Evolutionary conservation across 2,888 invertebrate species (phyloP).

Genomic region (Ormia ochracea): DNA sequence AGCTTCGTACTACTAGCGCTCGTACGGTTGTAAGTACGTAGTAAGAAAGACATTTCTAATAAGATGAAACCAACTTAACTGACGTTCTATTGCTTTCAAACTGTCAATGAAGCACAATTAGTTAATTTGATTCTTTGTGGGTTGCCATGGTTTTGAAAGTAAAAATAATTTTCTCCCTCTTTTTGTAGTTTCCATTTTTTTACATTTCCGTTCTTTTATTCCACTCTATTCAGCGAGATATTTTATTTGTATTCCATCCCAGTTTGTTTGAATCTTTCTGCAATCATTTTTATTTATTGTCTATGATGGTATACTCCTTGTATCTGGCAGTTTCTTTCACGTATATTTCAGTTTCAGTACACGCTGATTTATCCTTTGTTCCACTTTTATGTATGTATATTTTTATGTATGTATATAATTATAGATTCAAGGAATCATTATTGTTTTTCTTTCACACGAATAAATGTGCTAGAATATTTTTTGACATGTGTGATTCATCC

Average conservation of each 20-base stretch:
- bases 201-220: neutral
- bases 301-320: no score
- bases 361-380: no score
- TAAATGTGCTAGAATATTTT: neutral
- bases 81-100: constrained; percentile 3
- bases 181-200: neutral
- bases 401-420: no score
- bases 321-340: no score
- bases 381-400: no score
- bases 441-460: neutral
- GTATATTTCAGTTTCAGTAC: no score
- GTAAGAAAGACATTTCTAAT: neutral
- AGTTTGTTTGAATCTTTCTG: no score
- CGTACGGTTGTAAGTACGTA: neutral
- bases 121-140: constrained; percentile 48
- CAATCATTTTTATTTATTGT: no score
- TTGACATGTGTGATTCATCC: neutral
- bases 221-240: neutral
- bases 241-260: no score
- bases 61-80: neutral
- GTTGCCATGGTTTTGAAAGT: neutral
- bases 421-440: constrained; percentile 12
- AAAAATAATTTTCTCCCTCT: neutral
- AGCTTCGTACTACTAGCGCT: neutral
- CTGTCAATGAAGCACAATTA: constrained; percentile 49